phyloP scores from a whole-genome alignment of 1,140 invertebrate species.

The Glossosoma conforme region DNA sequence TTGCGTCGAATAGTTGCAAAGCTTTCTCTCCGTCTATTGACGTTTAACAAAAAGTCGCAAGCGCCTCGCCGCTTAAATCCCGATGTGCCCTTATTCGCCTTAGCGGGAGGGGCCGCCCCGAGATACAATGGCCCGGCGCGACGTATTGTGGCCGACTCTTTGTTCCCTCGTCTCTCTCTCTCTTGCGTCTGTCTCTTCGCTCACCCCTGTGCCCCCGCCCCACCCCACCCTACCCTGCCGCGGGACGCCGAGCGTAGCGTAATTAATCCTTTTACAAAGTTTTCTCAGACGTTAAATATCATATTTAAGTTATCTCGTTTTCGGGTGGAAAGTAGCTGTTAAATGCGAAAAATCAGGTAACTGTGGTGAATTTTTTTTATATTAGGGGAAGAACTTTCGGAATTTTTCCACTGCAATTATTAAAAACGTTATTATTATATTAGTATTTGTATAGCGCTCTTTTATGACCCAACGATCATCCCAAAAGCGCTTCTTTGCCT shows the following conservation, averaged over 20 bases:
- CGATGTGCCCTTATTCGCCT: background rate
- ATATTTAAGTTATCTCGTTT: conserved; percentile 19
- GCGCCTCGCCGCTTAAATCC: background rate
- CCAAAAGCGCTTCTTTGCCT: too few species aligned
- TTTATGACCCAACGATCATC: too few species aligned
- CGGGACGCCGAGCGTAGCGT: conserved; percentile 16
- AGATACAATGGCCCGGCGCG: conserved; percentile 17
- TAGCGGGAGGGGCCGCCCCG: background rate
- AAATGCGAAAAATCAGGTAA: too few species aligned
- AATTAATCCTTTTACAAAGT: conserved; percentile 30
- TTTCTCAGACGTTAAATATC: conserved; percentile 25
- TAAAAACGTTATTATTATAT: too few species aligned
- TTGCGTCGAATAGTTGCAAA: background rate
- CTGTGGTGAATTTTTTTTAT: too few species aligned
- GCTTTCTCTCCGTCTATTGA: background rate
- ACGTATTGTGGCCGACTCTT: conserved; percentile 28
- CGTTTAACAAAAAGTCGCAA: conserved; percentile 2
- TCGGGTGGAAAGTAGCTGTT: too few species aligned
- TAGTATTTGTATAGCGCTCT: too few species aligned
- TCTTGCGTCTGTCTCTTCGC: conserved; percentile 31
- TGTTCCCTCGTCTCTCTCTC: conserved; percentile 24
- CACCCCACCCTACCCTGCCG: conserved; percentile 15
- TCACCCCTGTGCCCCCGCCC: conserved; percentile 29
- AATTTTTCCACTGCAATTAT: too few species aligned
- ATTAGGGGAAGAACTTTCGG: too few species aligned